Percentiles rank a stretch among this genome's conserved stretches.
phyloP scores from a whole-genome alignment of 2,797 vertebrate genomes.

The Acanthurus lineatus region DNA sequence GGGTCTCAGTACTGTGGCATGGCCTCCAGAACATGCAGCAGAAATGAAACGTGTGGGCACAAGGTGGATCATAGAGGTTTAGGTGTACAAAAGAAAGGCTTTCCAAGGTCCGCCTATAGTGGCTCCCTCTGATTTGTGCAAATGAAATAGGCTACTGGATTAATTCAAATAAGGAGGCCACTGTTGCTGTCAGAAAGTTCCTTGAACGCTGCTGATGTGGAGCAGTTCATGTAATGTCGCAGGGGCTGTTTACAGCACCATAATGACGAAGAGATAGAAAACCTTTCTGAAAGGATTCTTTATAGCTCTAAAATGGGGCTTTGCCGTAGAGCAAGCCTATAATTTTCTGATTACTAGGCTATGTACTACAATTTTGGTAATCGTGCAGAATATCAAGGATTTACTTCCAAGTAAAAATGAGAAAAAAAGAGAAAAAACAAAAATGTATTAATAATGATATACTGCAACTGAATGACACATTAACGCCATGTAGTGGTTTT shows the following conservation, averaged over 20 bases:
- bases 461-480: neutral
- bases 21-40: slow-evolving; percentile 56
- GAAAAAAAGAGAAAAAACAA: neutral
- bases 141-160: slow-evolving; percentile 39
- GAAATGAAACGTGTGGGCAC: slow-evolving; percentile 52
- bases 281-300: slow-evolving; percentile 39
- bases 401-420: slow-evolving; percentile 20
- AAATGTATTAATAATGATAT: neutral
- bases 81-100: slow-evolving; percentile 42
- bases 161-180: slow-evolving; percentile 33
- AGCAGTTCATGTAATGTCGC: slow-evolving; percentile 40
- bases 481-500: neutral
- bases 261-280: slow-evolving; percentile 39
- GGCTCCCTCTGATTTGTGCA: slow-evolving; percentile 41
- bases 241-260: slow-evolving; percentile 30
- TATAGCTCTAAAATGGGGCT: slow-evolving; percentile 37
- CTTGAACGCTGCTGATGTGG: slow-evolving; percentile 40
- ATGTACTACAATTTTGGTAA: slow-evolving; percentile 51
- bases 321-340: slow-evolving; percentile 35
- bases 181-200: slow-evolving; percentile 40
- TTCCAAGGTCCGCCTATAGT: slow-evolving; percentile 28
- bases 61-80: slow-evolving; percentile 56
- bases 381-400: slow-evolving; percentile 41
- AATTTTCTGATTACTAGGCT: slow-evolving; percentile 54
- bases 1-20: slow-evolving; percentile 40